Evolutionary conservation across 2,888 invertebrate species (phyloP).

Genomic region (Crocallis elinguaria): DNA sequence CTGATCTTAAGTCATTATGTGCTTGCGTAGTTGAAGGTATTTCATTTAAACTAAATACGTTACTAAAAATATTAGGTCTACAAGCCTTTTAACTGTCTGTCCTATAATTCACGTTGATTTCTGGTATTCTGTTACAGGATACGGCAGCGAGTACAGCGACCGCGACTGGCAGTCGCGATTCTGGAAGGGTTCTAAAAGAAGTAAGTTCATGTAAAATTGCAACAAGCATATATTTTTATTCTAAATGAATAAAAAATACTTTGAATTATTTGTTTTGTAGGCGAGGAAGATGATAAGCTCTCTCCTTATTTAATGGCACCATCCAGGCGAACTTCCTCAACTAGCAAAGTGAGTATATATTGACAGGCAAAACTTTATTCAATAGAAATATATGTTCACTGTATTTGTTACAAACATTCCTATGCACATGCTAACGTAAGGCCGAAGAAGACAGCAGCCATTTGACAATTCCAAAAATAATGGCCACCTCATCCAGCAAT

Average conservation of each 20-base stretch:
- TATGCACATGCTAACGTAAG: conserved; percentile 59
- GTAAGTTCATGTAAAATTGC: too few relatives aligned
- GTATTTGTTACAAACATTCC: background rate
- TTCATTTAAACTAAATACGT: too few relatives aligned
- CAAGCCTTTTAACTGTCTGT: too few relatives aligned
- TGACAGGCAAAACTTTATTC: too few relatives aligned
- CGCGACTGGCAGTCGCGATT: conserved; percentile 86
- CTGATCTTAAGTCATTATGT: too few relatives aligned
- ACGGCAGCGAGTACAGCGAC: conserved; percentile 91
- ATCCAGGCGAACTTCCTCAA: conserved; percentile 70
- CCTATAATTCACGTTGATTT: background rate
- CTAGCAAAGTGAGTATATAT: conserved; percentile 65
- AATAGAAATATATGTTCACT: background rate
- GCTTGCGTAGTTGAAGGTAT: too few relatives aligned
- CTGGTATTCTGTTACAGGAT: conserved; percentile 78
- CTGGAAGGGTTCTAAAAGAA: conserved; percentile 85
- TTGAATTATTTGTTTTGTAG: conserved; percentile 55
- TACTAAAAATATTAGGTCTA: too few relatives aligned
- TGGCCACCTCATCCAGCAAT: conserved; percentile 89
- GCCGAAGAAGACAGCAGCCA: conserved; percentile 85
- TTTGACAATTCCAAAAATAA: conserved; percentile 89
- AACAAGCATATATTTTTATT: too few relatives aligned
- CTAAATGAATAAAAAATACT: too few relatives aligned
- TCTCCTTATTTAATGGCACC: conserved; percentile 73
- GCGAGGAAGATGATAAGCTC: conserved; percentile 78